Evolutionary conservation across 2,888 invertebrate genomes (phyloP).

Genomic region (Amiota communis): DNA sequence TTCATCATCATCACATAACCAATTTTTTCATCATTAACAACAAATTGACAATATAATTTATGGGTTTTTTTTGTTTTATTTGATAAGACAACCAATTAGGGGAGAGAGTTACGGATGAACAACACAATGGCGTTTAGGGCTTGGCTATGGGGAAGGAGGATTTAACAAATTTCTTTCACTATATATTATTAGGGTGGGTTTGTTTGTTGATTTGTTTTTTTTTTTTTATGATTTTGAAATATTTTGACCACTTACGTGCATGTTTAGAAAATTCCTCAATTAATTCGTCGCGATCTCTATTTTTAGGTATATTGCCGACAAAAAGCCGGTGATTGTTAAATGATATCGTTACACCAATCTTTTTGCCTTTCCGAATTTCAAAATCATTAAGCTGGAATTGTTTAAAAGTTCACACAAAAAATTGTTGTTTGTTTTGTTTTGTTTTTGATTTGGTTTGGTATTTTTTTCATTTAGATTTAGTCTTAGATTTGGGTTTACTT

Average conservation of each 20-base stretch:
- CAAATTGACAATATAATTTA: conserved; percentile 50
- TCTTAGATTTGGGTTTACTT: conserved; percentile 34
- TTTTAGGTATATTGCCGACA: conserved; percentile 99
- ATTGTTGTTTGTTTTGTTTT: conserved; percentile 46
- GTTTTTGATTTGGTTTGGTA: conserved; percentile 27
- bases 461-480: conserved; percentile 37
- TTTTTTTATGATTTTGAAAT: conserved; percentile 58
- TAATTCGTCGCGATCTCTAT: conserved; percentile 99
- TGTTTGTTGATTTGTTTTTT: conserved; percentile 37
- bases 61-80: conserved; percentile 36
- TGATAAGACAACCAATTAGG: too few species aligned
- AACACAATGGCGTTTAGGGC: conserved; percentile 31
- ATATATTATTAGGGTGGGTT: conserved; percentile 36
- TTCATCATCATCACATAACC: too few species aligned
- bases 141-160: conserved; percentile 5
- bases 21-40: conserved; percentile 41
- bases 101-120: too few species aligned
- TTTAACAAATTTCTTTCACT: not conserved
- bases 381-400: conserved; percentile 99
- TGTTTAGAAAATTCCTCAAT: conserved; percentile 99
- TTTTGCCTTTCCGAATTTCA: conserved; percentile 99
- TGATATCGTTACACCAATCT: conserved; percentile 99
- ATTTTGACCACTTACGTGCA: conserved; percentile 90
- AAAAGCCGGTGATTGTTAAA: conserved; percentile 99
- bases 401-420: conserved; percentile 76